These are phyloP conservation scores for Aythya baeri DNA, from an alignment of 2,113 vertebrate species.

Conservation along the genomic window DNA sequence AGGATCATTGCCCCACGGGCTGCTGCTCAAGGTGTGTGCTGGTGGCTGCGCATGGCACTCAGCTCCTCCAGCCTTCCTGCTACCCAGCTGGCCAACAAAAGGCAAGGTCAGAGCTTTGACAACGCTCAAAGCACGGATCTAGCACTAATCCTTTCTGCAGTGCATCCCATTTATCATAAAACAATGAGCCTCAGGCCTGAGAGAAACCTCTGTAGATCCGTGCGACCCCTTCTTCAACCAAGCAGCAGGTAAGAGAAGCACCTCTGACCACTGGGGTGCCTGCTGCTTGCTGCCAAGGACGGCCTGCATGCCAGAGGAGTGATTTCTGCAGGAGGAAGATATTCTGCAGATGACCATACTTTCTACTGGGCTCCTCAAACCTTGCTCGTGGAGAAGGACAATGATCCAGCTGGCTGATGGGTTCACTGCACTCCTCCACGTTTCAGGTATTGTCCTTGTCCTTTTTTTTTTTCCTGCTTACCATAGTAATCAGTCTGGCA, in stretches of 20 bases:
- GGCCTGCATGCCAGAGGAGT: background rate
- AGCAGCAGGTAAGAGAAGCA: background rate
- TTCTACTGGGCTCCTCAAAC: background rate
- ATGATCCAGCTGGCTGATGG: accelerated
- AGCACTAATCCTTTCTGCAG: background rate
- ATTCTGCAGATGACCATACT: background rate
- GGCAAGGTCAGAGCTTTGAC: background rate
- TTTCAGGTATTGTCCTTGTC: background rate
- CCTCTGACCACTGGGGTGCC: background rate
- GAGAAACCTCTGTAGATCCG: background rate
- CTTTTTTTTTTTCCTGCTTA: background rate
- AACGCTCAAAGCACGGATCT: background rate
- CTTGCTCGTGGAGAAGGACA: background rate
- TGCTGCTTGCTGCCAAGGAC: background rate
- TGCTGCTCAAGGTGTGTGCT: background rate
- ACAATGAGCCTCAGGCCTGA: background rate
- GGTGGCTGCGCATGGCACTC: background rate
- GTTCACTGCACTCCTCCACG: background rate
- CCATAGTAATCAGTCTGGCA: background rate
- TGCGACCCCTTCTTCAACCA: background rate
- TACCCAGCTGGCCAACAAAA: background rate
- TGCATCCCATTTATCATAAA: background rate
- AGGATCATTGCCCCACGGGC: background rate
- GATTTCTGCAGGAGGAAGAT: background rate
- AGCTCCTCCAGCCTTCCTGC: background rate